phyloP scores from a whole-genome alignment of 2,113 vertebrate species.

The Heliornis fulica region DNA sequence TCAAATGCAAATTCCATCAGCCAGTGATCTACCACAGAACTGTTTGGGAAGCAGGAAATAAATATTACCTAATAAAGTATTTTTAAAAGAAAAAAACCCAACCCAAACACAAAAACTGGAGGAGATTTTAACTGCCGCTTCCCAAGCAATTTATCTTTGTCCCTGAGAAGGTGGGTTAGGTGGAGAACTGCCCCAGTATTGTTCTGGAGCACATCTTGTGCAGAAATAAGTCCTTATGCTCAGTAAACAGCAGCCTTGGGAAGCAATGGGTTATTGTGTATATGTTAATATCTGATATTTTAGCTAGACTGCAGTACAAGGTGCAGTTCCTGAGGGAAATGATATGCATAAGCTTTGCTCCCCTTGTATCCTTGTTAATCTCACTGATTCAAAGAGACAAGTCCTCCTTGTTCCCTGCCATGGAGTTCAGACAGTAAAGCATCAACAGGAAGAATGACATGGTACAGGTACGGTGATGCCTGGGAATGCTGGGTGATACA shows the following conservation, averaged over 20 bases:
- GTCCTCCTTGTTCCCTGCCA: background rate
- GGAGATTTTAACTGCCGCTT: background rate
- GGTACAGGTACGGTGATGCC: background rate
- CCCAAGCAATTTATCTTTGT: background rate
- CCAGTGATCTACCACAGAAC: background rate
- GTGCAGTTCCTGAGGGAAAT: background rate
- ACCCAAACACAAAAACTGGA: background rate
- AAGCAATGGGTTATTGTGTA: background rate
- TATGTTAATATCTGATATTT: background rate
- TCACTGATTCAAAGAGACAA: background rate
- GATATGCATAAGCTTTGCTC: background rate
- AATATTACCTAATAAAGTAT: background rate
- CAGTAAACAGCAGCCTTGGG: background rate
- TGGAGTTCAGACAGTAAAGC: background rate
- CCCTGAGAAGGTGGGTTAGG: background rate
- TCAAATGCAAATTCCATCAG: constrained; percentile 23
- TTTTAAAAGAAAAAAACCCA: background rate
- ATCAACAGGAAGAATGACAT: background rate
- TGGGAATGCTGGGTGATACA: background rate
- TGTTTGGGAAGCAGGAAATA: background rate
- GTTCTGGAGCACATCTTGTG: background rate
- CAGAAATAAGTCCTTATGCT: background rate
- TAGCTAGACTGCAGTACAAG: background rate
- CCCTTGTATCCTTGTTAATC: background rate
- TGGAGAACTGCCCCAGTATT: background rate